Evolutionary conservation across 1,140 invertebrate genomes (phyloP), one percentile per base, ranked within the genome.

Genomic region (Venturia canescens): DNA sequence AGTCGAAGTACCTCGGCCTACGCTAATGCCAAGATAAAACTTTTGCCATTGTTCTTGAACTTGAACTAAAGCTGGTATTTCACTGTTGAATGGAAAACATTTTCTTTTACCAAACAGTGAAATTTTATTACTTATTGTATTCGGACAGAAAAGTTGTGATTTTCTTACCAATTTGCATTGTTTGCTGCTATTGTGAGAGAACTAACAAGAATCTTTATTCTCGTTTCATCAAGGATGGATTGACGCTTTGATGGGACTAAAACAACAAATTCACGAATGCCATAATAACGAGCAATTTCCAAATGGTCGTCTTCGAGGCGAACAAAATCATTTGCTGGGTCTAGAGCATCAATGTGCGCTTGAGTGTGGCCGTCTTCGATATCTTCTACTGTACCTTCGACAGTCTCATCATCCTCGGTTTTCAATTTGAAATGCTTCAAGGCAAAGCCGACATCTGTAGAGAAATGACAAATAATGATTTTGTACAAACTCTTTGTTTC

Each of bases 11-110:
- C 95, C 95, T 87, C 93, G 94, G 69, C 95, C 94, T 88, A 97
- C 94, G 86, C 94, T 96, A 13, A 96, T 93, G 29, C 97, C 97
- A 50, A 95, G 90, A 90, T 96, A 99, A 91, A 95, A 96, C 84
- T 96, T 95, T 86, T 97, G 96, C 93, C 95, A 96, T 78, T 93
- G 93, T 88, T 97, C 95, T 85, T 96, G 92, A 26, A 97, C 94
- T 93, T 98, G 97, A 67, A 98, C 93, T 92, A 99, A 98, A 26
- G 97, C 93, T 38, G 98, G 97, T 71, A 98, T 93, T 83, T 95
- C 93, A 89, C 96, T 95, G 84, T 63, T 44, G 13, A 93, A 92
- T 60, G 74, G 26, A 81, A n/a, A n/a, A 27, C 13, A 27, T 23
- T 63, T 63, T 26, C 1, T 53, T n/a, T 53, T 21, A n/a, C 4